phyloP scores from a whole-genome alignment of 2,113 vertebrate genomes.

The Willisornis vidua region DNA sequence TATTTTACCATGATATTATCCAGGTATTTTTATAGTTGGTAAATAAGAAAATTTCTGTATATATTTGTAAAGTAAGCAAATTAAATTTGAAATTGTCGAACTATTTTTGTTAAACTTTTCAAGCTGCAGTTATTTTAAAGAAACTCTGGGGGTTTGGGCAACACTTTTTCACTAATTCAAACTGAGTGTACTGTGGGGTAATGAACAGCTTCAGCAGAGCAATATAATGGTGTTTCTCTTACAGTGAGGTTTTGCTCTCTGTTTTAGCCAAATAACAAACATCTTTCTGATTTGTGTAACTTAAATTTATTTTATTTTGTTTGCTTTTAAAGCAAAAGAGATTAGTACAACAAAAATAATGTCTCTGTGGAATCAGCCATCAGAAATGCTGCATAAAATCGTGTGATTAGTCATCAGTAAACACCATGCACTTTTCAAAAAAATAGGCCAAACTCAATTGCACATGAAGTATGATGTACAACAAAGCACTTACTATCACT shows the following conservation, averaged over 20 bases:
- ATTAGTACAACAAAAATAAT: neutral
- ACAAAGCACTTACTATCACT: neutral
- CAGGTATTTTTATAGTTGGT: neutral
- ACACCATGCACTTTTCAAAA: neutral
- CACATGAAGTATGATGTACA: neutral
- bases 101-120: neutral
- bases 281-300: neutral
- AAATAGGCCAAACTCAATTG: constrained; percentile 4
- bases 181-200: neutral
- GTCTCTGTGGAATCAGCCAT: neutral
- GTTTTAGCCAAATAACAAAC: neutral
- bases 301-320: neutral
- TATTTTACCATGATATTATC: neutral
- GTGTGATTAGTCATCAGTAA: neutral
- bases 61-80: neutral
- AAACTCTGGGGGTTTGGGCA: neutral
- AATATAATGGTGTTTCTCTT: neutral
- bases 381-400: neutral
- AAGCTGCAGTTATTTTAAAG: neutral
- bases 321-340: neutral
- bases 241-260: neutral
- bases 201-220: neutral
- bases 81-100: neutral
- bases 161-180: neutral
- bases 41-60: neutral